A percentile compares a stretch with the other conserved stretches of the same genome.
phyloP scores from a whole-genome alignment of 2,113 vertebrate species.

The Xenopus tropicalis region UCB_Xtro_10.0 CM004451.2:33464501-33465000 shows the following conservation, averaged over 20 bases:
- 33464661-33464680: slow-evolving; percentile 45
- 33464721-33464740: slow-evolving; percentile 25
- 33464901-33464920: no score
- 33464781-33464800: background rate
- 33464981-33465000: no score
- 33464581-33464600: slow-evolving; percentile 39
- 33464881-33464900: no score
- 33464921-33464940: no score
- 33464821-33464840: no score
- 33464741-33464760: slow-evolving; percentile 11
- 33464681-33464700: slow-evolving; percentile 43
- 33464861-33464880: no score
- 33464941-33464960: no score
- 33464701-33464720: slow-evolving; percentile 35
- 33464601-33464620: slow-evolving; percentile 32
- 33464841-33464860: no score
- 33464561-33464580: slow-evolving; percentile 34
- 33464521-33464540: slow-evolving; percentile 20
- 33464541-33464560: slow-evolving; percentile 29
- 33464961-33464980: no score
- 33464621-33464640: slow-evolving; percentile 38
- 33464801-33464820: no score
- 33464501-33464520: slow-evolving; percentile 27
- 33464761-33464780: background rate
- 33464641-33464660: slow-evolving; percentile 44